phyloP scores from a whole-genome alignment of 2,888 invertebrate genomes.

The Mongoloraphidia duomilia region DNA sequence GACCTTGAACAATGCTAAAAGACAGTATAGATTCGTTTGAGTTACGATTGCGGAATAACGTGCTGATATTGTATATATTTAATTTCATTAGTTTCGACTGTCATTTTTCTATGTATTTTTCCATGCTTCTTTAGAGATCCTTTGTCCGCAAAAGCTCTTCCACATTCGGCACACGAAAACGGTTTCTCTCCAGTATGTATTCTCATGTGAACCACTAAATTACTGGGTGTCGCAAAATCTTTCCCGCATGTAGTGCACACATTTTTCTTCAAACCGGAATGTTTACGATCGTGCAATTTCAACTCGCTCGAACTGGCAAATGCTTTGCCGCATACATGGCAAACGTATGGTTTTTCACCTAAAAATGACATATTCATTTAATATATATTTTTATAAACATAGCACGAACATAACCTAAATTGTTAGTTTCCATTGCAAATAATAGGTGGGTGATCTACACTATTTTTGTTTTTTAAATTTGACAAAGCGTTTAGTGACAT shows the following conservation, averaged over 20 bases:
- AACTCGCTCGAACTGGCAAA: conserved; percentile 20
- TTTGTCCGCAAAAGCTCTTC: conserved; percentile 17
- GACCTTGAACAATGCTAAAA: no score
- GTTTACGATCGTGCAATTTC: conserved; percentile 19
- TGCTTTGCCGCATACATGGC: conserved; percentile 16
- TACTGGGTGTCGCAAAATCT: conserved; percentile 20
- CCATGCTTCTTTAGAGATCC: conserved; percentile 18
- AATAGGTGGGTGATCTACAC: no score
- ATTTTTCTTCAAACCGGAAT: conserved; percentile 19
- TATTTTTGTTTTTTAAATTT: no score
- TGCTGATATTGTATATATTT: no score
- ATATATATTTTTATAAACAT: no score
- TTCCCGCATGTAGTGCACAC: conserved; percentile 19
- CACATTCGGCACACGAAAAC: conserved; percentile 17
- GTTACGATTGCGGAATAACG: no score
- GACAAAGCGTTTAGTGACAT: no score
- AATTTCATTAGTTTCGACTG: no score
- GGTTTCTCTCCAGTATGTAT: conserved; percentile 23
- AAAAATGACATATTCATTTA: not conserved
- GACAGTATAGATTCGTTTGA: no score
- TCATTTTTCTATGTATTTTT: conserved; percentile 11
- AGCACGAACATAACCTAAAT: no score
- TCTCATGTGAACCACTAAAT: conserved; percentile 20
- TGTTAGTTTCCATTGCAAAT: no score
- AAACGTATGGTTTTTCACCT: conserved; percentile 19